Base-by-base conservation (phyloP, 2,797 vertebrate species). In the Pangasius larnaudii region DNA sequence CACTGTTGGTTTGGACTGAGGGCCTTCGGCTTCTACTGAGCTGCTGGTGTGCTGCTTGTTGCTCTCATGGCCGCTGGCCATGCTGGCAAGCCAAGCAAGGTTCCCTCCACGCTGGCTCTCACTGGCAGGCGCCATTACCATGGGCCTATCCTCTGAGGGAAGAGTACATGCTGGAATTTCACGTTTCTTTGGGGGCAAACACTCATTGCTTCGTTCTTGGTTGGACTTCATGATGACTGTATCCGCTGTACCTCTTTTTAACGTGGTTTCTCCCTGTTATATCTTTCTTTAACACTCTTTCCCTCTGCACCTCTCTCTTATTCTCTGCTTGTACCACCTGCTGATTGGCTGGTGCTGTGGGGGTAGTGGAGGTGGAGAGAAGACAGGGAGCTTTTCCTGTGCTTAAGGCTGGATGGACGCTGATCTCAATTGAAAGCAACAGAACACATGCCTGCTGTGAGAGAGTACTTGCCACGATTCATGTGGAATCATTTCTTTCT, bases 401-500 rank as follows among this genome's bases (percentile, higher is more conserved):
- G 93, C 95, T 98, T 96, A 99, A 95, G 96, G 97, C 93, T 95
- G 96, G 95, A 94, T 94, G 94, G 95, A 93, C 90, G 95, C 94
- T 92, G 96, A 90, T 95, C 96, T 97, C 94, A 97, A 95, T 96
- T 95, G 96, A 95, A 95, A 96, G 96, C 96, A 96, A 0, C 94
- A 94, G 96, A 95, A 96, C 94, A 96, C 95, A 95, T 95, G 96
- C 96, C 96, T 94, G 95, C 96, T 96, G 95, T 95, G 95, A 93
- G 93, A 93, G 95, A 91, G 95, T 94, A 94, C 95, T 95, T 95
- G 95, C 96, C 94, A 95, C 94, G 95, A 97, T 98, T 98, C 98
- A 99, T 99, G 98, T 91, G 98, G 98, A 98, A 99, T 99, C 98
- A 99, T 99, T 96, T 99, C 98, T 97, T 95, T 95, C 94, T 93